These are phyloP conservation scores for Epicampocera succincta DNA, from an alignment of 2,888 invertebrate species.

Conservation along the genomic window DNA sequence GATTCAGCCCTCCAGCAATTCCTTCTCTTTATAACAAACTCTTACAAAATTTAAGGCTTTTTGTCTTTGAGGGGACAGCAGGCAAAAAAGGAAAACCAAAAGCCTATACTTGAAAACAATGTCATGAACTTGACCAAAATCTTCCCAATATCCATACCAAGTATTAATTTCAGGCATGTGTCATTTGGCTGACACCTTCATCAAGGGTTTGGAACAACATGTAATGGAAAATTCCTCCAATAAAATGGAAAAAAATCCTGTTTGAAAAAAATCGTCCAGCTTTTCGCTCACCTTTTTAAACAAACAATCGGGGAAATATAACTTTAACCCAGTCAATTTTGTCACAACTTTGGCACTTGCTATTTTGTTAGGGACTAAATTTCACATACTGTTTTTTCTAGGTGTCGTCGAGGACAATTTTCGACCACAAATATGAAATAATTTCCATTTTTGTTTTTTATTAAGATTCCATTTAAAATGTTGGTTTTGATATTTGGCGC, in stretches of 20 bases:
- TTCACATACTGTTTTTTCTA: too few relatives aligned
- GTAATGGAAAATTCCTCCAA: not conserved
- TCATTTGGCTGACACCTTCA: slow-evolving; percentile 14
- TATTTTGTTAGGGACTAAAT: too few relatives aligned
- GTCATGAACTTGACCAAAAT: not conserved
- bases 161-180: slow-evolving; percentile 6
- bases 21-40: too few relatives aligned
- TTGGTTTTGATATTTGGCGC: too few relatives aligned
- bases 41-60: too few relatives aligned
- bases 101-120: not conserved
- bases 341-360: not conserved
- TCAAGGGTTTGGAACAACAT: slow-evolving; percentile 12
- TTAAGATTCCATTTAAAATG: too few relatives aligned
- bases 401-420: too few relatives aligned
- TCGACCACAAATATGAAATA: too few relatives aligned
- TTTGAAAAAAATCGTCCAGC: slow-evolving; percentile 10
- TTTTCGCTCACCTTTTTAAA: too few relatives aligned
- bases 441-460: too few relatives aligned
- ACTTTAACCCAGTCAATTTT: not conserved
- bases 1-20: too few relatives aligned
- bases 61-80: too few relatives aligned
- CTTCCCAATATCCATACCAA: not conserved
- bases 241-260: not conserved
- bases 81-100: not conserved
- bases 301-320: not conserved